Evolutionary conservation across 2,888 invertebrate species (phyloP).

Genomic region (Romanomermis culicivorax): DNA sequence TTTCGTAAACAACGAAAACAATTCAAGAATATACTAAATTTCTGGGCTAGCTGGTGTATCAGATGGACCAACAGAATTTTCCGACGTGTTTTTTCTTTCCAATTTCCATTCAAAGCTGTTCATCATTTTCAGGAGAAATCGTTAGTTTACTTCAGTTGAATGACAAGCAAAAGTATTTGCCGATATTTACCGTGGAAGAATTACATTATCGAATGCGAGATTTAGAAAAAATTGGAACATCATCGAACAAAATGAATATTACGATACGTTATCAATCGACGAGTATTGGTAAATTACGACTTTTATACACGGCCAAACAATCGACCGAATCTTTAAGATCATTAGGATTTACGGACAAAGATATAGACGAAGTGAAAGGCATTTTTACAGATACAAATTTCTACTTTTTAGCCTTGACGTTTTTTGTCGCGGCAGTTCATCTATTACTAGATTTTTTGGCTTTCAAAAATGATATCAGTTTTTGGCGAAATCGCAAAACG

Average conservation of each 20-base stretch:
- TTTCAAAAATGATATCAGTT: conserved; percentile 87
- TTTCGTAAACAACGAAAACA: too few species aligned
- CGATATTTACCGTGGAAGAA: conserved; percentile 59
- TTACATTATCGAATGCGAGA: conserved; percentile 56
- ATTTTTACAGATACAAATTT: conserved; percentile 88
- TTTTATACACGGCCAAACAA: conserved; percentile 29
- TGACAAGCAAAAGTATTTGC: conserved; percentile 42
- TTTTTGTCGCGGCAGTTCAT: conserved; percentile 72
- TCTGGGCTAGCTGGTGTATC: too few species aligned
- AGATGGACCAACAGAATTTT: too few species aligned
- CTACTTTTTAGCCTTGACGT: conserved; percentile 65
- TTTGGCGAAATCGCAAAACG: conserved; percentile 65
- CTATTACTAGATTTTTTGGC: conserved; percentile 87
- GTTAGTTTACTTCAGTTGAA: neutral
- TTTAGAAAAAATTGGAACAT: conserved; percentile 36
- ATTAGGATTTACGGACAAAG: conserved; percentile 69
- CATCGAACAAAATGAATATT: neutral
- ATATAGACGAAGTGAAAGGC: conserved; percentile 64
- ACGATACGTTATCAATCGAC: conserved; percentile 19
- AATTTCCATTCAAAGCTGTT: neutral
- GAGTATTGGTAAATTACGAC: conserved; percentile 26
- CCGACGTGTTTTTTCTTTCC: too few species aligned
- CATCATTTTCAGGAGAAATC: neutral
- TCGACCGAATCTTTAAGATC: conserved; percentile 27
- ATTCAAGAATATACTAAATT: too few species aligned